A percentile compares a stretch with the other conserved stretches of the same genome.
Conservation (phyloP, 2,113 vertebrate genomes). For the Myotis lucifugus region DNA sequence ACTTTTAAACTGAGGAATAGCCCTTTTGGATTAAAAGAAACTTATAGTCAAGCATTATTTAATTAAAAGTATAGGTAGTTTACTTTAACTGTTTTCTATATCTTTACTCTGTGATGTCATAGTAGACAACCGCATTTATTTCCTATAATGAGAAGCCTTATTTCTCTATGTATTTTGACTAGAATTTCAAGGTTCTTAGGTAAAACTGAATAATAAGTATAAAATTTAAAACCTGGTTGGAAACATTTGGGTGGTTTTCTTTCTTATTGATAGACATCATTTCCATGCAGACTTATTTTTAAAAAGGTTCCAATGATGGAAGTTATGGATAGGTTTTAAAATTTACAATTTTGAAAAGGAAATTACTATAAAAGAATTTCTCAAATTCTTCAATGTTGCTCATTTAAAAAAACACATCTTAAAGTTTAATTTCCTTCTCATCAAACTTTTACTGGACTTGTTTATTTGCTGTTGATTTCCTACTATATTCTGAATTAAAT, state of each 20-base stretch:
- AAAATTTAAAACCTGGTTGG: not conserved
- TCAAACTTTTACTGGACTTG: not conserved
- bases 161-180: conserved; percentile 19
- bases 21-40: not conserved
- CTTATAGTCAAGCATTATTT: not conserved
- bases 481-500: conserved; percentile 18
- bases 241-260: not conserved
- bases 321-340: conserved; percentile 19
- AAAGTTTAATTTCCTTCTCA: conserved; percentile 13
- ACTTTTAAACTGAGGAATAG: not conserved
- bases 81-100: not conserved
- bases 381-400: not conserved
- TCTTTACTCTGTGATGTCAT: not conserved
- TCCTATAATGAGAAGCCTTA: not conserved
- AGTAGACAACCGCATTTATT: not conserved
- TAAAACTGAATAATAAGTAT: not conserved
- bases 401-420: not conserved
- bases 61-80: not conserved
- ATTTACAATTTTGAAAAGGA: conserved; percentile 49
- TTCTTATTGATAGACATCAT: not conserved
- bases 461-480: conserved; percentile 14
- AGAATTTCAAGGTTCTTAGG: not conserved
- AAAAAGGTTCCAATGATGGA: not conserved
- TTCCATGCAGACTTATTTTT: not conserved
- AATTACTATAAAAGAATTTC: conserved; percentile 24